Conservation (phyloP, 2,113 vertebrate genomes). For the Vanacampus margaritifer region DNA sequence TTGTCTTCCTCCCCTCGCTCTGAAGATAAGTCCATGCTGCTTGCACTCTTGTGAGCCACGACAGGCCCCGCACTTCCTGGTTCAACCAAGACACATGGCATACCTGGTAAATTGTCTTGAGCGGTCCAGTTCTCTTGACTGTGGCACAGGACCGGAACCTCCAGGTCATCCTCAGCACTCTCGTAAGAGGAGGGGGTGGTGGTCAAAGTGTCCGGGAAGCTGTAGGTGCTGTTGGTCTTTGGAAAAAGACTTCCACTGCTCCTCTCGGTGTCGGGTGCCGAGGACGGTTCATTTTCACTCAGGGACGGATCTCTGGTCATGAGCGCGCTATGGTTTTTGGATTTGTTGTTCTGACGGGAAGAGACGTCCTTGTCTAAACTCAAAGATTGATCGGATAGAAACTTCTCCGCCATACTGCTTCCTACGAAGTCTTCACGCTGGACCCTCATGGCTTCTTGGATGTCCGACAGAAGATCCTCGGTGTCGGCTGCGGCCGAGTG, state of each 20-base stretch:
- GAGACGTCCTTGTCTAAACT: slow-evolving; percentile 12
- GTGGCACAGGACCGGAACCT: slow-evolving; percentile 25
- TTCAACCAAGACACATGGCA: slow-evolving; percentile 37
- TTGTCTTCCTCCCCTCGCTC: slow-evolving; percentile 30
- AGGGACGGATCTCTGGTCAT: slow-evolving; percentile 45
- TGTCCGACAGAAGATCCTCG: slow-evolving; percentile 88
- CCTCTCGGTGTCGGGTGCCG: slow-evolving; percentile 49
- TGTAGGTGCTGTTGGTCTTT: slow-evolving; percentile 65
- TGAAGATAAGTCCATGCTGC: slow-evolving; percentile 62
- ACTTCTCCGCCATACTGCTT: slow-evolving; percentile 22
- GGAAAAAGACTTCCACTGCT: slow-evolving; percentile 57
- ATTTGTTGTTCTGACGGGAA: background rate
- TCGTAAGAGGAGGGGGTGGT: slow-evolving; percentile 65
- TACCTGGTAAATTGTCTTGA: slow-evolving; percentile 11
- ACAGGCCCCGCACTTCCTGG: slow-evolving; percentile 14
- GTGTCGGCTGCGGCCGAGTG: slow-evolving; percentile 86
- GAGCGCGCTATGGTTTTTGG: slow-evolving; percentile 19
- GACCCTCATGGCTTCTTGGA: slow-evolving; percentile 85
- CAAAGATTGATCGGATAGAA: slow-evolving; percentile 1
- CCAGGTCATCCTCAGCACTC: slow-evolving; percentile 67
- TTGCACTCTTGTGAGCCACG: slow-evolving; percentile 55
- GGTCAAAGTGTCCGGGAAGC: slow-evolving; percentile 64
- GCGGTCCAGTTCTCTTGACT: slow-evolving; percentile 11
- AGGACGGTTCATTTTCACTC: slow-evolving; percentile 54
- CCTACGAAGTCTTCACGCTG: slow-evolving; percentile 61